Base-by-base conservation (phyloP, 2,797 vertebrate species). In the Meriones psammophilus region DNA sequence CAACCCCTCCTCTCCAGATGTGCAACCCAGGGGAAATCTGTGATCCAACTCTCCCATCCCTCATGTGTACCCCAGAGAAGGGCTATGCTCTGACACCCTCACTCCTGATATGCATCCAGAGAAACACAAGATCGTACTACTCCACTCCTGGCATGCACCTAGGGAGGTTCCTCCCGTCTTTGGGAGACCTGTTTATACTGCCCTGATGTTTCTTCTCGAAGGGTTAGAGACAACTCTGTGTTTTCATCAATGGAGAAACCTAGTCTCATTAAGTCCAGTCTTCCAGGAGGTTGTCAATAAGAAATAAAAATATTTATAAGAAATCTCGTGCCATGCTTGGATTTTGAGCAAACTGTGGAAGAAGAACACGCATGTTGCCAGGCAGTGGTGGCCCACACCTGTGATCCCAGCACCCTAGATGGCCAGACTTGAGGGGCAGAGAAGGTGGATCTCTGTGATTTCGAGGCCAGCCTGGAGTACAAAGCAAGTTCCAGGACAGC, bases 311-410 rank as follows among this genome's bases (percentile, higher is more conserved):
- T 62, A 28, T 81, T 50, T 8, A 50, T 10, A 50, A 50, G 50
- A 50, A 50, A 95, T 77, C 50, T 20, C 54, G 36, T 84, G 66
- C 7, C 42, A 54, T 87, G 68, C 64, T 73, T 90, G 42, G 54
- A 64, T 84, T 96, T 83, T 91, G 50, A 69, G 68, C 42, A 96
- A 68, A 79, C 8, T 66, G n/a, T 87, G 20, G 12, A 80, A 80
- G 62, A 88, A 73, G 71, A 62, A 17, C 22, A 90, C 77, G n/a
- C 73, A 77, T 12, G n/a, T 28, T 50, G 26, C 42, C 46, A 50
- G 42, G 42, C 42, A 76, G 46, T 76, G 42, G 74, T 46, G 26
- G 74, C 46, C 24, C 74, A 76, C 42, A 76, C 74, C 42, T 76
- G 28, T 76, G 50, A 50, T 46, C 26, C 14, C 74, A 46, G 74